Evolutionary conservation across 2,113 vertebrate genomes (phyloP).

Genomic region (Hippocampus mohnikei): DNA sequence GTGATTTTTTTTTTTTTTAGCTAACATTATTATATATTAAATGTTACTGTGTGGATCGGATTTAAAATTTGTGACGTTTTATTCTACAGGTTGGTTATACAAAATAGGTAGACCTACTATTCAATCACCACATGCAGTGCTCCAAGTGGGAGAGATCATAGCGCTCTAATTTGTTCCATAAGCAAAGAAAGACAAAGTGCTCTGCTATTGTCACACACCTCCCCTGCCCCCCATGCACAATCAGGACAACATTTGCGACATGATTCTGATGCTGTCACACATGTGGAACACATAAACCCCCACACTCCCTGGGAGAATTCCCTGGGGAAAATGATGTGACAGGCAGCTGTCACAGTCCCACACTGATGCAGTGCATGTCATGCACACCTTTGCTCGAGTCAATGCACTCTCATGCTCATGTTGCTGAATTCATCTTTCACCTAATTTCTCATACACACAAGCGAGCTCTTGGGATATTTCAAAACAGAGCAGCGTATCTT

Average conservation of each 20-base stretch:
- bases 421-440: constrained; percentile 6
- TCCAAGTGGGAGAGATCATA: background rate
- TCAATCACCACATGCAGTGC: too few species aligned
- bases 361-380: constrained; percentile 38
- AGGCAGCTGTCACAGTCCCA: constrained; percentile 68
- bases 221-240: background rate
- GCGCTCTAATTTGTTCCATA: background rate
- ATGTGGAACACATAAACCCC: constrained; percentile 16
- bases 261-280: constrained; percentile 36
- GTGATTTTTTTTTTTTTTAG: too few species aligned
- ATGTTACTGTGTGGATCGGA: too few species aligned
- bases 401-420: constrained; percentile 38
- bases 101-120: too few species aligned
- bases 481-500: background rate
- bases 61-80: too few species aligned
- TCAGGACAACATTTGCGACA: constrained; percentile 16
- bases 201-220: constrained; percentile 26
- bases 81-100: too few species aligned
- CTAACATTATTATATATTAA: too few species aligned
- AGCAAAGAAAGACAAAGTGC: constrained; percentile 41
- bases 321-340: constrained; percentile 55
- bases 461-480: background rate
- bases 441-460: background rate
- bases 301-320: constrained; percentile 38
- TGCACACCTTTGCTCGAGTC: constrained; percentile 29